A percentile compares a stretch with the other conserved stretches of the same genome.
Conservation (phyloP, 2,888 invertebrate genomes). For the Melanargia galathea region DNA sequence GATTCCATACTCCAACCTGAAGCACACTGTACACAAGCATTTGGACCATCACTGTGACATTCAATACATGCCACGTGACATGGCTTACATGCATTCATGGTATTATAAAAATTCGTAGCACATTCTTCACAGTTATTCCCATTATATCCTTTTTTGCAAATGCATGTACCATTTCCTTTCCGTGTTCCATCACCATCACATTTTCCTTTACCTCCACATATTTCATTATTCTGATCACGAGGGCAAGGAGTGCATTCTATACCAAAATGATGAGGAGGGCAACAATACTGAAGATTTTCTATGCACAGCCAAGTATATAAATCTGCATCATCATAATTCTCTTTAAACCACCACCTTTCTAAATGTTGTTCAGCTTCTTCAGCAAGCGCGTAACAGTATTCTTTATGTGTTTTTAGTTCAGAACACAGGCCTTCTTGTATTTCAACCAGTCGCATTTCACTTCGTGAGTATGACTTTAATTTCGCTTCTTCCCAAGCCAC, state of each 20-base stretch:
- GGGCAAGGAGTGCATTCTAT: slow-evolving; percentile 89
- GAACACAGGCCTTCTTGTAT: slow-evolving; percentile 94
- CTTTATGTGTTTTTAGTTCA: slow-evolving; percentile 85
- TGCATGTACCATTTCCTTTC: slow-evolving; percentile 94
- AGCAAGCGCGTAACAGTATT: slow-evolving; percentile 90
- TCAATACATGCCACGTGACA: slow-evolving; percentile 91
- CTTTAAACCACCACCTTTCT: slow-evolving; percentile 95
- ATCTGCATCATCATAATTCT: slow-evolving; percentile 69
- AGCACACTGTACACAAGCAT: slow-evolving; percentile 78
- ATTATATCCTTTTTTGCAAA: slow-evolving; percentile 90
- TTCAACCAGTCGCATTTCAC: slow-evolving; percentile 95
- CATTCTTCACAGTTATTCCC: slow-evolving; percentile 91
- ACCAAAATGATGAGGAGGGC: slow-evolving; percentile 92
- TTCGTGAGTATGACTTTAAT: slow-evolving; percentile 89
- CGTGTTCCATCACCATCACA: slow-evolving; percentile 94
- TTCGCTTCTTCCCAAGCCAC: slow-evolving; percentile 96
- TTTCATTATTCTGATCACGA: slow-evolving; percentile 67
- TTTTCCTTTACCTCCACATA: slow-evolving; percentile 91
- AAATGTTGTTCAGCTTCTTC: slow-evolving; percentile 90
- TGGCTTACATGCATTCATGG: slow-evolving; percentile 86
- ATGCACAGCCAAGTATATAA: slow-evolving; percentile 88
- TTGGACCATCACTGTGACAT: slow-evolving; percentile 88
- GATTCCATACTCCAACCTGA: slow-evolving; percentile 88
- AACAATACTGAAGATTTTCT: slow-evolving; percentile 89
- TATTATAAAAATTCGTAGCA: slow-evolving; percentile 85